These are phyloP conservation scores for Oceanodroma tethys DNA, from an alignment of 2,113 vertebrate species.

Conservation along the genomic window DNA sequence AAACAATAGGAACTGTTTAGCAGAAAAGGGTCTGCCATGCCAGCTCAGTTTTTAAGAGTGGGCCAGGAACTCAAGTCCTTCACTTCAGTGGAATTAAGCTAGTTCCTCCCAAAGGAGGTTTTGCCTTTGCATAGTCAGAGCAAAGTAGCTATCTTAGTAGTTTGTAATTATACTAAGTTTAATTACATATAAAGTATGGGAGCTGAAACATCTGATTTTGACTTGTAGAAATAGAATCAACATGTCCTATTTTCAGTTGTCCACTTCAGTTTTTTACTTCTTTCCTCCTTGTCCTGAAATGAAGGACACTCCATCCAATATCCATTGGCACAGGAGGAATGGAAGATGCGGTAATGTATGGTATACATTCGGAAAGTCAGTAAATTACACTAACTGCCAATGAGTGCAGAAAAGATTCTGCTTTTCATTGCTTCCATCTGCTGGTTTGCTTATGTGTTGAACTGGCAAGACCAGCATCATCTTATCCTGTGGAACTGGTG, in stretches of 20 bases:
- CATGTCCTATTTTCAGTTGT: neutral
- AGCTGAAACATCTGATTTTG: neutral
- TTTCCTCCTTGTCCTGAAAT: neutral
- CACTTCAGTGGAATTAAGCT: neutral
- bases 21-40: neutral
- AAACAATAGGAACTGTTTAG: neutral
- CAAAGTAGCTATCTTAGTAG: neutral
- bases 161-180: neutral
- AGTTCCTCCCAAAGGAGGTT: neutral
- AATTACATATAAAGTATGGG: neutral
- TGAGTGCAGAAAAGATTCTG: neutral
- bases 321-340: neutral
- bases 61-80: neutral
- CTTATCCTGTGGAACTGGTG: neutral
- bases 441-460: constrained; percentile 52
- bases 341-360: neutral
- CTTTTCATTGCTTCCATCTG: constrained; percentile 43
- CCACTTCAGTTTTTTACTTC: neutral
- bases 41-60: neutral
- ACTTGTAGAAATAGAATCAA: constrained; percentile 21
- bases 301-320: neutral
- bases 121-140: neutral
- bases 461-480: neutral
- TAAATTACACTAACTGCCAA: neutral
- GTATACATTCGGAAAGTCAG: neutral